phyloP scores from a whole-genome alignment of 2,888 invertebrate species.

The Parthenolecanium corni region DNA sequence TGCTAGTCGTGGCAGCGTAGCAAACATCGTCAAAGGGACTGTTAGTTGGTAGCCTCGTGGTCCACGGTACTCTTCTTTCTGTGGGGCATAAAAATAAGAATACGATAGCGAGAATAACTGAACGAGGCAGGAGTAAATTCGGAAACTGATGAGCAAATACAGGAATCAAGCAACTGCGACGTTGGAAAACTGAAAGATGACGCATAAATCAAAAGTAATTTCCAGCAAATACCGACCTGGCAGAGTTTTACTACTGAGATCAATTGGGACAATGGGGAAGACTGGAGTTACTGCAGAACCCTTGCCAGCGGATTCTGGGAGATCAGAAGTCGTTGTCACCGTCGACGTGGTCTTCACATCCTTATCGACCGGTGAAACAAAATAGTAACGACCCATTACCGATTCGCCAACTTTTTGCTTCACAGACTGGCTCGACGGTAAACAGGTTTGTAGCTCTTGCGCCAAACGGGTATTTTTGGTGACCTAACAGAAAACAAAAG shows the following conservation, averaged over 20 bases:
- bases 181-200: background rate
- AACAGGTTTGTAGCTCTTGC: constrained; percentile 31
- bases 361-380: constrained; percentile 10
- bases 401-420: constrained; percentile 15
- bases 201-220: background rate
- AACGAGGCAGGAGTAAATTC: too few relatives aligned
- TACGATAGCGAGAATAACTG: too few relatives aligned
- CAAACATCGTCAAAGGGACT: too few relatives aligned
- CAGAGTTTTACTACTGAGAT: constrained; percentile 21
- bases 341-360: background rate
- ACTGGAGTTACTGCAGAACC: constrained; percentile 1
- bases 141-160: too few relatives aligned
- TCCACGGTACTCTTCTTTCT: too few relatives aligned
- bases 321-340: background rate
- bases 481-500: constrained; percentile 30
- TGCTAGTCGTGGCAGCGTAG: background rate
- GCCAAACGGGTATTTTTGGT: constrained; percentile 33
- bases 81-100: too few relatives aligned
- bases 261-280: constrained; percentile 20
- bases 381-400: constrained; percentile 14
- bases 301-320: background rate
- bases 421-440: background rate
- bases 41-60: too few relatives aligned
- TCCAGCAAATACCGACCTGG: too few relatives aligned
- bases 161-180: too few relatives aligned